A percentile compares a stretch with the other conserved stretches of the same genome.
phyloP scores from a whole-genome alignment of 2,113 vertebrate genomes.

The Solenodon paradoxus region DNA sequence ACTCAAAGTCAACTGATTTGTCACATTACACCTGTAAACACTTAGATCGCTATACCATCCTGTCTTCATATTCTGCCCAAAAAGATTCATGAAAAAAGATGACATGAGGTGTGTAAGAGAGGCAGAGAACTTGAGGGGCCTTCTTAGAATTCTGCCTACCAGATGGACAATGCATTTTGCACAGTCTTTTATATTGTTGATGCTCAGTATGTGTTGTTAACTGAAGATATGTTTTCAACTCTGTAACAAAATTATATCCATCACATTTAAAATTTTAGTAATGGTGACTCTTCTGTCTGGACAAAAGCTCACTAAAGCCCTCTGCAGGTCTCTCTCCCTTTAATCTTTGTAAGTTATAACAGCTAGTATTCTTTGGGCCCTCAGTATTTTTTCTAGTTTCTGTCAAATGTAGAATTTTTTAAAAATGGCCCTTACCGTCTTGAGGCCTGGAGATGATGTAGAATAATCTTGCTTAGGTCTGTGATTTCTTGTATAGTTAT shows the following conservation, averaged over 20 bases:
- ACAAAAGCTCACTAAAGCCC: not conserved
- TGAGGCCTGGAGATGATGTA: no score
- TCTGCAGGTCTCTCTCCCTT: not conserved
- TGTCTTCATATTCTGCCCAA: not conserved
- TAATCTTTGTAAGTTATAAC: not conserved
- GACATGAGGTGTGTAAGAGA: accelerated
- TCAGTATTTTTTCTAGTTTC: not conserved
- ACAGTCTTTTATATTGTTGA: not conserved
- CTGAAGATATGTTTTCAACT: not conserved
- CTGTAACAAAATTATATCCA: not conserved
- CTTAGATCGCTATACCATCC: not conserved
- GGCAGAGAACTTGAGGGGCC: not conserved
- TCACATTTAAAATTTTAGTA: not conserved
- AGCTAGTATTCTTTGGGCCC: not conserved
- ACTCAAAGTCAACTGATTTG: not conserved
- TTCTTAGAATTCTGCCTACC: not conserved
- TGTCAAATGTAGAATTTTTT: not conserved
- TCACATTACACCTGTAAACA: not conserved
- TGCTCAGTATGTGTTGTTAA: not conserved
- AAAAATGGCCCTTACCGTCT: not conserved
- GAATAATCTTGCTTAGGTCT: not conserved
- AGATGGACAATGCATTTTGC: not conserved
- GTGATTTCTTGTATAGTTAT: not conserved
- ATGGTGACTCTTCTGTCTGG: accelerated
- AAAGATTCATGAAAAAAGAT: not conserved